These are phyloP conservation scores for Drosophila nannoptera DNA, from an alignment of 1,140 invertebrate species.

Conservation along the genomic window DNA sequence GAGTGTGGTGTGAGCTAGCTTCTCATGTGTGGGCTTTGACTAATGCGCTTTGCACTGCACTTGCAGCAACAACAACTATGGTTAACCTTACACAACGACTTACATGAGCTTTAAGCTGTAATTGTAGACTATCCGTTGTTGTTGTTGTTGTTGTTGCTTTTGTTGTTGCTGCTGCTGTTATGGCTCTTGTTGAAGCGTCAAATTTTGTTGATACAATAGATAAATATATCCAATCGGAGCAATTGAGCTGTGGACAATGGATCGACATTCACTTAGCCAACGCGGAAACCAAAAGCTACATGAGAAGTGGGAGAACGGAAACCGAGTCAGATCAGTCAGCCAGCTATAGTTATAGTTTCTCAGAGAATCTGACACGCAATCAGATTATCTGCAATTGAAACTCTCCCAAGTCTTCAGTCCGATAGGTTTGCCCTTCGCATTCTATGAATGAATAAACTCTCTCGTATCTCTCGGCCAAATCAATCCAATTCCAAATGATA, in stretches of 20 bases:
- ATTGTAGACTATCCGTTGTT: conserved; percentile 57
- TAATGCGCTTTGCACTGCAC: conserved; percentile 70
- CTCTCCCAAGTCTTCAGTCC: no score
- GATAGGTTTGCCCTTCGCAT: conserved; percentile 5
- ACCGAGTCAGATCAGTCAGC: no score
- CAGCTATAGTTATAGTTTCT: no score
- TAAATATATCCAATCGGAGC: conserved; percentile 29
- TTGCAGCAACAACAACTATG: conserved; percentile 42
- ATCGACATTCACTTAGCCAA: not conserved
- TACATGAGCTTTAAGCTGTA: conserved; percentile 68
- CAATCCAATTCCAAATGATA: conserved; percentile 53
- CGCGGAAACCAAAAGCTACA: no score
- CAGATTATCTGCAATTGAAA: no score
- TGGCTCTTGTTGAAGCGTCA: conserved; percentile 15
- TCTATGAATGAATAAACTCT: not conserved
- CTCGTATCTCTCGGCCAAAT: not conserved
- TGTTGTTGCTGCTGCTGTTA: conserved; percentile 5
- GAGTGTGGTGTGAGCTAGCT: conserved; percentile 20
- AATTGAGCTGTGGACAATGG: conserved; percentile 19
- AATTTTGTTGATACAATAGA: conserved; percentile 33
- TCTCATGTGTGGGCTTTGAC: conserved; percentile 48
- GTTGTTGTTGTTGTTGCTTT: conserved; percentile 10
- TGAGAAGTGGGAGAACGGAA: no score
- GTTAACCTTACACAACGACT: conserved; percentile 65
- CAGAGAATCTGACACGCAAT: no score